Base-by-base conservation (phyloP, 1,140 invertebrate species). In the Mactra quadrangularis region DNA sequence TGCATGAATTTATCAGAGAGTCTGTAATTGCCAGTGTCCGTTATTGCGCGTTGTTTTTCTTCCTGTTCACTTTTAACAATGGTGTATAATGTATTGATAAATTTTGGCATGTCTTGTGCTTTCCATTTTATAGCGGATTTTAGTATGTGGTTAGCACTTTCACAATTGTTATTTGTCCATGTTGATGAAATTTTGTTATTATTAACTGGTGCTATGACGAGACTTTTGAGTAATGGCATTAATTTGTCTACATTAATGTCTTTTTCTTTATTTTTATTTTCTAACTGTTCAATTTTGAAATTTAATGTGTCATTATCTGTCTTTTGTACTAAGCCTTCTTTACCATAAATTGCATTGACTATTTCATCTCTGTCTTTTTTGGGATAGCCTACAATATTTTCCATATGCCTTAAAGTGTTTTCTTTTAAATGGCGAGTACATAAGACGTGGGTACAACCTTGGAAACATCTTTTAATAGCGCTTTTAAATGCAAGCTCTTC, bases 161-260 rank as follows among this genome's bases (percentile, higher is more conserved):
- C 52, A 53, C 11, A 78, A 47, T 81, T 78, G 50, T 78, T 78
- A 33, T 68, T 64, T 19, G 76, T 78, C 76, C 76, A 78, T 13
- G 6, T 0, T 71, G 60, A 35, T 15, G 17, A 11, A 17, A 66
- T 66, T 66, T 38, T 29, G 17, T 31, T 13, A 15, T 59, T 59
- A 13, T 22, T 19, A 59, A 13, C 55, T 22, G 27, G 19, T 59
- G 19, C 27, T 59, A 62, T 35, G 2, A 62, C 59, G 38, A 35
- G 59, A 6, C n/a, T 25, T 35, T 62, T 3, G 2, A 35, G 19
- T 2, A 62, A 17, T 35, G 59, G 59, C 2, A 62, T 3, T 4
- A 35, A 35, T 35, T 62, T 62, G 31, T 62, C 38, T 38, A 35
- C 59, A 19, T 11, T 11, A 47, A 47, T 47, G 9, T 47, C 25